Conservation (phyloP, 2,797 vertebrate genomes). For the Eidolon dupreanum region DNA sequence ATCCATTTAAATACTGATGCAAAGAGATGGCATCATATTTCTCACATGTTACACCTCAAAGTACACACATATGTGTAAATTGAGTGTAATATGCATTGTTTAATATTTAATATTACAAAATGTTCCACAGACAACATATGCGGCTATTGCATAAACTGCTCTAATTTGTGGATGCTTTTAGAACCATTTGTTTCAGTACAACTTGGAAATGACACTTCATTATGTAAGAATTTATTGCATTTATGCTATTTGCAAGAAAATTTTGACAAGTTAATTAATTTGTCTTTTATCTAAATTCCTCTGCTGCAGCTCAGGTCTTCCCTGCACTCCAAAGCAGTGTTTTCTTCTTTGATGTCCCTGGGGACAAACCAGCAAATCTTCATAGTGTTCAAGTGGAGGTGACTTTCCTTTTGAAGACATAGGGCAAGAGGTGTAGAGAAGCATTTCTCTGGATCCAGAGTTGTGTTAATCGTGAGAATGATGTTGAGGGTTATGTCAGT, state of each 20-base stretch:
- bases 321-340: neutral
- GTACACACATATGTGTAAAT: neutral
- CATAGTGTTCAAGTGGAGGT: neutral
- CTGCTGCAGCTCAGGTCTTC: neutral
- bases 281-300: conserved; percentile 60
- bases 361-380: neutral
- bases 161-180: conserved; percentile 43
- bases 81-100: neutral
- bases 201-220: conserved; percentile 75
- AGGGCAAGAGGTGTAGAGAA: neutral
- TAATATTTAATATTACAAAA: neutral
- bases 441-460: neutral
- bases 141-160: neutral
- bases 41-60: neutral
- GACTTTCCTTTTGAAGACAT: neutral
- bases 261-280: conserved; percentile 75
- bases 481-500: neutral
- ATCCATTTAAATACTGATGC: neutral
- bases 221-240: conserved; percentile 70
- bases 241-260: conserved; percentile 57
- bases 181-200: conserved; percentile 44
- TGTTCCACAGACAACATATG: neutral
- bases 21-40: neutral
- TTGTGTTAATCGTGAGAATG: neutral
- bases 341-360: neutral